Conservation (phyloP, 2,888 invertebrate genomes). For the Tetragonisca angustula region DNA sequence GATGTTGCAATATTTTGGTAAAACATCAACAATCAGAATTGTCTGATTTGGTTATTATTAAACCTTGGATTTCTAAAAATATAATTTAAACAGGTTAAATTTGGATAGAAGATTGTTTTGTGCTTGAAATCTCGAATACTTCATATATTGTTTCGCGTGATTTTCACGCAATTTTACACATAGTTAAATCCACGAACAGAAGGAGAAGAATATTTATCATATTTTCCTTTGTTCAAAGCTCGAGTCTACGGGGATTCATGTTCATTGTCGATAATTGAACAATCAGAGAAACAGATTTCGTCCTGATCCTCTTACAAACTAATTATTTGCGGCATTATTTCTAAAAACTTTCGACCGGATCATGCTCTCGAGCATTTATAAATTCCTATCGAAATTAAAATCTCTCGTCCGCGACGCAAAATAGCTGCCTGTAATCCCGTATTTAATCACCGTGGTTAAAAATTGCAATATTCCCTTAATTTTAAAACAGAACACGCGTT, state of each 20-base stretch:
- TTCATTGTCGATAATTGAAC: constrained; percentile 12
- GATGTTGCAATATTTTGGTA: background rate
- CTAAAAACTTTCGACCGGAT: constrained; percentile 24
- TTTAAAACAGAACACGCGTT: constrained; percentile 1
- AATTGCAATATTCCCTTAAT: constrained; percentile 19
- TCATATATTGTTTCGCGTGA: no score
- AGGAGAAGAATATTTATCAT: background rate
- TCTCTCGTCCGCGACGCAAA: constrained; percentile 1
- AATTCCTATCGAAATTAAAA: constrained; percentile 38
- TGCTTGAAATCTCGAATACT: no score
- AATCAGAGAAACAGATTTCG: background rate
- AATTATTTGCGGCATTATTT: constrained; percentile 31
- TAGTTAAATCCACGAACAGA: background rate
- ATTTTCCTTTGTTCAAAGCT: background rate
- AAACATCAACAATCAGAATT: no score
- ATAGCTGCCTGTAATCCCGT: constrained; percentile 13
- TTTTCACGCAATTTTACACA: no score
- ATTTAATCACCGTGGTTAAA: constrained; percentile 19
- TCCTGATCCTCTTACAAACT: constrained; percentile 28
- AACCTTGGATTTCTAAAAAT: no score
- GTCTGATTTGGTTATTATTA: background rate
- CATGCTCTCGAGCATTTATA: constrained; percentile 9
- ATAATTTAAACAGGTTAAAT: no score
- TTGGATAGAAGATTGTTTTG: no score
- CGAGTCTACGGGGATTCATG: background rate